Evolutionary conservation across 1,140 invertebrate species (phyloP).

Genomic region (Drosophila paulistorum): DNA sequence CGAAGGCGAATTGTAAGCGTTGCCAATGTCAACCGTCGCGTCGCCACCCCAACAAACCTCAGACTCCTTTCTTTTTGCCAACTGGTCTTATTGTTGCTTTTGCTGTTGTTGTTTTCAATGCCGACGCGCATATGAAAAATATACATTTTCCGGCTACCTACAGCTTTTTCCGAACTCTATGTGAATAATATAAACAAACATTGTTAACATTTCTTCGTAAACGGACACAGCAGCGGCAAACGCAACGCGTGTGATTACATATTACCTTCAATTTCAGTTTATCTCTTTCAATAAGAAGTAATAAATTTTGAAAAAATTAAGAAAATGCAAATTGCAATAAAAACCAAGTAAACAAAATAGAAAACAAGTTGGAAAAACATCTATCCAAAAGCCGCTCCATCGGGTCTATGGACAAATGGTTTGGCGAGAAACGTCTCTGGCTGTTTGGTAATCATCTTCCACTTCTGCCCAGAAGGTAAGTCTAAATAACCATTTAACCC

Average conservation of each 20-base stretch:
- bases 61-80: conserved; percentile 18
- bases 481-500: not conserved
- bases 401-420: conserved; percentile 92
- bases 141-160: conserved; percentile 66
- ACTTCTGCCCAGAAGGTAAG: conserved; percentile 90
- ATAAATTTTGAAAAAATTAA: not conserved
- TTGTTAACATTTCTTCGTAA: conserved; percentile 63
- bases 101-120: conserved; percentile 69
- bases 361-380: conserved; percentile 18
- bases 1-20: conserved; percentile 29
- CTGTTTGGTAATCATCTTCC: conserved; percentile 93
- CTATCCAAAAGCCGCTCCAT: conserved; percentile 25
- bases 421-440: conserved; percentile 93
- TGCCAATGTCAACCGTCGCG: conserved; percentile 76
- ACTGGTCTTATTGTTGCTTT: conserved; percentile 36
- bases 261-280: not conserved
- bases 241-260: conserved; percentile 49
- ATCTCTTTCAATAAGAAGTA: not conserved
- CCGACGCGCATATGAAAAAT: conserved; percentile 41
- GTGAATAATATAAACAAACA: conserved; percentile 69
- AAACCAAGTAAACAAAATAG: not conserved
- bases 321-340: conserved; percentile 1
- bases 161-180: conserved; percentile 27
- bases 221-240: conserved; percentile 45
- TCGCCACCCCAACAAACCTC: conserved; percentile 69